These are phyloP conservation scores for Apodemia hepburni DNA, from an alignment of 2,888 invertebrate genomes.

Conservation along the genomic window DNA sequence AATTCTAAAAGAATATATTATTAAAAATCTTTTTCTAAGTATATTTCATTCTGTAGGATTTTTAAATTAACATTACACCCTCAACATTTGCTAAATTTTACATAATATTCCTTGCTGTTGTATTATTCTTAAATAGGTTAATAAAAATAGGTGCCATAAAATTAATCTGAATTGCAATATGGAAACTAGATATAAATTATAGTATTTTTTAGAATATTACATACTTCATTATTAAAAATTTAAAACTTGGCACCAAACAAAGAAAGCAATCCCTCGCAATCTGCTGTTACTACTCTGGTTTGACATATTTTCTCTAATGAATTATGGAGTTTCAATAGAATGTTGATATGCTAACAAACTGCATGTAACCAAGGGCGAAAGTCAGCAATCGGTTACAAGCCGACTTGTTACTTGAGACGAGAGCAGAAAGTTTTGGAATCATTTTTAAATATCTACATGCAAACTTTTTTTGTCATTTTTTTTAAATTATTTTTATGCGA, in stretches of 20 bases:
- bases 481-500: constrained; percentile 36
- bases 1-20: too few relatives aligned
- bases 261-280: constrained; percentile 53
- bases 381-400: constrained; percentile 67
- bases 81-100: too few relatives aligned
- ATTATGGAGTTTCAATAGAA: constrained; percentile 54
- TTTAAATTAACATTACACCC: too few relatives aligned
- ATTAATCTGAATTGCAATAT: too few relatives aligned
- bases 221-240: neutral
- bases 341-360: constrained; percentile 55
- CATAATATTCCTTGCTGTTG: too few relatives aligned
- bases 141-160: constrained; percentile 20
- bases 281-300: constrained; percentile 58
- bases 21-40: too few relatives aligned
- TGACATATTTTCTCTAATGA: constrained; percentile 58
- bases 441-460: constrained; percentile 42
- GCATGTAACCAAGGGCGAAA: constrained; percentile 71
- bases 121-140: constrained; percentile 18
- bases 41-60: too few relatives aligned
- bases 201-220: too few relatives aligned
- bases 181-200: too few relatives aligned
- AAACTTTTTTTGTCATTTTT: constrained; percentile 34
- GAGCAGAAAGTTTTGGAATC: constrained; percentile 45
- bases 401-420: constrained; percentile 58
- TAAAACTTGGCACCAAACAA: constrained; percentile 39